These are phyloP conservation scores for Artemia franciscana DNA, from an alignment of 1,140 invertebrate genomes.

Conservation along the genomic window DNA sequence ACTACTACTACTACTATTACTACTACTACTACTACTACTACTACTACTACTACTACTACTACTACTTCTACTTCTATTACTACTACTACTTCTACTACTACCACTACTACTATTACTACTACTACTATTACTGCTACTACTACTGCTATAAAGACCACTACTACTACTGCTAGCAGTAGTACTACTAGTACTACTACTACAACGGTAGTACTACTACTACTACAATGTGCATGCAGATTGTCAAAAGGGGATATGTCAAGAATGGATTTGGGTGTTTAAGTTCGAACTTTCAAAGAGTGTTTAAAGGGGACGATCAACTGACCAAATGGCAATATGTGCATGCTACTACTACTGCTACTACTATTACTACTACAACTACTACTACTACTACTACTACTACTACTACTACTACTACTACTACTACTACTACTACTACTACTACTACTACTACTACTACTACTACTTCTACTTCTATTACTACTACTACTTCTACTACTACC, in stretches of 20 bases:
- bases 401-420: constrained; percentile 8
- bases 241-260: neutral
- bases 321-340: too few species aligned
- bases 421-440: constrained; percentile 7
- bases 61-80: constrained; percentile 6
- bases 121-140: neutral
- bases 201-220: neutral
- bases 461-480: constrained; percentile 1
- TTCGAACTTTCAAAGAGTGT: too few species aligned
- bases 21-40: constrained; percentile 1
- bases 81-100: constrained; percentile 5
- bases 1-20: constrained; percentile 1
- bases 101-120: constrained; percentile 5
- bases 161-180: neutral
- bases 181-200: neutral
- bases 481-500: constrained; percentile 12
- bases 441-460: constrained; percentile 6
- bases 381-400: constrained; percentile 3
- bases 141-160: too few species aligned
- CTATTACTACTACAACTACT: neutral
- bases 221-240: too few species aligned
- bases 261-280: too few species aligned
- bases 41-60: constrained; percentile 6
- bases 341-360: too few species aligned
- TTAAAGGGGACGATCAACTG: too few species aligned